A percentile compares a stretch with the other conserved stretches of the same genome.
Evolutionary conservation across 2,888 invertebrate species (phyloP).

Genomic region (Hipparchia semele): DNA sequence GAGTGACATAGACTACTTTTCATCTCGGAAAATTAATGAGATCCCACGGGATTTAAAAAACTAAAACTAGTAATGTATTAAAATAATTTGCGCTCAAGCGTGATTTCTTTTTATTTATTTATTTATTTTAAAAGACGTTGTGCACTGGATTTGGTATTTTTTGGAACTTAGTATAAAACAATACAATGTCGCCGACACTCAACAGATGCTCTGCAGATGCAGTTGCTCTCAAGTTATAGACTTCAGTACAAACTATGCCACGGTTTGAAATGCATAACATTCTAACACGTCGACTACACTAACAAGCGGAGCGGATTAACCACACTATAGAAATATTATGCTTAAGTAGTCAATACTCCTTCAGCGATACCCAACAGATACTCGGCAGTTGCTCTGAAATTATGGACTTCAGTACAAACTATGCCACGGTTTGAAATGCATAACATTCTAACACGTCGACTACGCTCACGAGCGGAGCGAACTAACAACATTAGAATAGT

Average conservation of each 20-base stretch:
- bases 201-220: constrained; percentile 7
- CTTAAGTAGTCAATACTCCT: constrained; percentile 13
- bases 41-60: too few species aligned
- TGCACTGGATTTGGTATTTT: too few species aligned
- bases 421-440: constrained; percentile 33
- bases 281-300: neutral
- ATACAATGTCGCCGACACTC: neutral
- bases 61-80: too few species aligned
- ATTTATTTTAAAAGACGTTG: too few species aligned
- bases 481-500: neutral
- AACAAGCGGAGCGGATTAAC: constrained; percentile 20
- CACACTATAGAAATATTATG: too few species aligned
- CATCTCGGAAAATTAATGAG: too few species aligned
- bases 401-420: constrained; percentile 29
- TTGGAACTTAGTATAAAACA: neutral
- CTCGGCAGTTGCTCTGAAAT: constrained; percentile 21
- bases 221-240: constrained; percentile 24
- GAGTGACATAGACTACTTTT: too few species aligned
- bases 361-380: constrained; percentile 12
- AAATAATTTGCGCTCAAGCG: too few species aligned
- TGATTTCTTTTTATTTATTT: too few species aligned
- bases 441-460: constrained; percentile 19
- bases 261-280: constrained; percentile 33
- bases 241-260: constrained; percentile 30
- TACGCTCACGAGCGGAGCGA: constrained; percentile 15